These are phyloP conservation scores for Mionectes macconnelli DNA, from an alignment of 2,113 vertebrate species.

Conservation along the genomic window DNA sequence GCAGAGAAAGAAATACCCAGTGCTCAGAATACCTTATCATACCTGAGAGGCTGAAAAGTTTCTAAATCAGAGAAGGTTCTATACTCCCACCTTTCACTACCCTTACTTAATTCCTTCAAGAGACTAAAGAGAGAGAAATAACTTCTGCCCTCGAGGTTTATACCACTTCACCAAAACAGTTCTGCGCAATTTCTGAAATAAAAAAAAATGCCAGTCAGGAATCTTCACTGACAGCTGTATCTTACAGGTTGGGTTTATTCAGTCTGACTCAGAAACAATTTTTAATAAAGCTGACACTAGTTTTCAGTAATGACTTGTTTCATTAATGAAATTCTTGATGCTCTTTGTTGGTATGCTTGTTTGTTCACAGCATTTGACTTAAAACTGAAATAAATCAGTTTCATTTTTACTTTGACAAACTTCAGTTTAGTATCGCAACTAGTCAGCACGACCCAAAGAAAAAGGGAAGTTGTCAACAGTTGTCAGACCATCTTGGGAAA, in stretches of 20 bases:
- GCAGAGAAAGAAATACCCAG: not conserved
- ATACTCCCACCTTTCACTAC: not conserved
- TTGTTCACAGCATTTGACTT: not conserved
- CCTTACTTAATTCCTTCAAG: not conserved
- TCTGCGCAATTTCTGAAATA: not conserved
- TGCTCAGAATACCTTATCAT: not conserved
- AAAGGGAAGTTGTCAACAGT: not conserved
- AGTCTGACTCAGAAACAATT: not conserved
- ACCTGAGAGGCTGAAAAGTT: not conserved
- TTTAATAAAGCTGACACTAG: not conserved
- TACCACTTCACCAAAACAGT: not conserved
- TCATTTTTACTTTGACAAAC: constrained; percentile 11
- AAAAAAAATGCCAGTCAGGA: not conserved
- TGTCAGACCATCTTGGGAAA: not conserved
- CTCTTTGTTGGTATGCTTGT: not conserved
- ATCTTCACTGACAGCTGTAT: not conserved
- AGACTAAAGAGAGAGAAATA: not conserved
- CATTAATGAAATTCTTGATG: not conserved
- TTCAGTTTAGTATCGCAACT: not conserved
- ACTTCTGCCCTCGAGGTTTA: constrained; percentile 8
- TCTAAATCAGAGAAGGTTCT: not conserved
- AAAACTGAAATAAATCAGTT: constrained; percentile 12
- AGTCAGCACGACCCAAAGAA: not conserved
- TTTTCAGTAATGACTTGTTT: not conserved
- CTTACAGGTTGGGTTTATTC: not conserved